Percentiles rank a stretch among this genome's conserved stretches.
phyloP scores from a whole-genome alignment of 2,888 invertebrate genomes.

The Leucophora obtusa region DNA sequence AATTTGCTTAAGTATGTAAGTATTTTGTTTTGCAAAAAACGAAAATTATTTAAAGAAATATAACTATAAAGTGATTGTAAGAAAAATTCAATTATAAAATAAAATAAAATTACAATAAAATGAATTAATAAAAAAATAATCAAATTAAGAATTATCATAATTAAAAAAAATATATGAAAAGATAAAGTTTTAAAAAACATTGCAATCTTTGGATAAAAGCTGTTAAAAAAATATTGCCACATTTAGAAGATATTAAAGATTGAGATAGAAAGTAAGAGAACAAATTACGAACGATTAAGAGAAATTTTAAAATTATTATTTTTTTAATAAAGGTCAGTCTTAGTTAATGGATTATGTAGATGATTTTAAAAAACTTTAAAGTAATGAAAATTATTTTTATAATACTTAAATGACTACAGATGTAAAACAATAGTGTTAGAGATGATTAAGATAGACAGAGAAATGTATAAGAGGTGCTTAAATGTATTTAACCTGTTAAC shows the following conservation, averaged over 20 bases:
- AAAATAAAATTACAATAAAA: slow-evolving; percentile 7
- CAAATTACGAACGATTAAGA: neutral
- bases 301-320: neutral
- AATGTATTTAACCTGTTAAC: too few relatives aligned
- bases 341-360: slow-evolving; percentile 45
- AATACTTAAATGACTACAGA: slow-evolving; percentile 41
- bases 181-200: slow-evolving; percentile 36
- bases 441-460: slow-evolving; percentile 37
- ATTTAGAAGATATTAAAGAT: slow-evolving; percentile 26
- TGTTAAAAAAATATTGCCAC: slow-evolving; percentile 65
- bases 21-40: slow-evolving; percentile 7
- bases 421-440: slow-evolving; percentile 3
- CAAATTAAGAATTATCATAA: slow-evolving; percentile 14
- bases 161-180: slow-evolving; percentile 28
- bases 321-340: slow-evolving; percentile 51
- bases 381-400: slow-evolving; percentile 20
- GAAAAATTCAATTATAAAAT: neutral
- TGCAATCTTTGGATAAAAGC: slow-evolving; percentile 67
- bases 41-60: neutral
- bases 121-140: neutral
- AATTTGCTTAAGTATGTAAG: slow-evolving; percentile 47
- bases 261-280: neutral
- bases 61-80: slow-evolving; percentile 4
- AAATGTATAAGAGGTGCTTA: slow-evolving; percentile 51
- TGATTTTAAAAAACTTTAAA: neutral